These are phyloP conservation scores for Odocoileus virginianus DNA, from an alignment of 2,113 vertebrate species.

Conservation along the genomic window DNA sequence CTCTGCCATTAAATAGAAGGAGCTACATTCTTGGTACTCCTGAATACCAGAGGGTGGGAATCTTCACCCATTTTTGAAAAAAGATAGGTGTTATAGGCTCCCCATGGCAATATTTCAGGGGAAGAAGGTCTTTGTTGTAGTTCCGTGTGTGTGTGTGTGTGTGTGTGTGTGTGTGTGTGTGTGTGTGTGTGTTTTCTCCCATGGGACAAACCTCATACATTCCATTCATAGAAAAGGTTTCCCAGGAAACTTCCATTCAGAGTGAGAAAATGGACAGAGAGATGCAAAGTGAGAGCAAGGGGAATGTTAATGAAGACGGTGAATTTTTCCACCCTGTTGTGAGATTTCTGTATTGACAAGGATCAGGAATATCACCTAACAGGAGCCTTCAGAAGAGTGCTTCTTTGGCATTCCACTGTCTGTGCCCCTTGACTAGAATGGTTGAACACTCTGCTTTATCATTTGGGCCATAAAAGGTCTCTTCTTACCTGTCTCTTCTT, in stretches of 20 bases:
- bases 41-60: conserved; percentile 53
- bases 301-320: background rate
- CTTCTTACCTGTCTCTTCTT: background rate
- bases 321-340: background rate
- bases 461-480: background rate
- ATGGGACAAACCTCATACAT: conserved; percentile 9
- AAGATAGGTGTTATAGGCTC: background rate
- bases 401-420: background rate
- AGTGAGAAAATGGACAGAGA: conserved; percentile 38
- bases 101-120: background rate
- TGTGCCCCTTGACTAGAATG: background rate
- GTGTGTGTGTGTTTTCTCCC: background rate
- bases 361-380: background rate
- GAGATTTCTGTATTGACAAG: background rate
- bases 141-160: no score
- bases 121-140: background rate
- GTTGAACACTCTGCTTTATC: background rate
- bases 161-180: no score
- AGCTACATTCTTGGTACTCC: conserved; percentile 54
- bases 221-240: conserved; percentile 53
- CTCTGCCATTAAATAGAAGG: conserved; percentile 43
- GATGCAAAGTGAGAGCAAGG: background rate
- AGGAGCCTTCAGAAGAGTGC: background rate
- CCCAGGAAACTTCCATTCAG: conserved; percentile 57
- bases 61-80: conserved; percentile 62